Evolutionary conservation across 2,113 vertebrate species (phyloP).

Genomic region (Clupea harengus): DNA sequence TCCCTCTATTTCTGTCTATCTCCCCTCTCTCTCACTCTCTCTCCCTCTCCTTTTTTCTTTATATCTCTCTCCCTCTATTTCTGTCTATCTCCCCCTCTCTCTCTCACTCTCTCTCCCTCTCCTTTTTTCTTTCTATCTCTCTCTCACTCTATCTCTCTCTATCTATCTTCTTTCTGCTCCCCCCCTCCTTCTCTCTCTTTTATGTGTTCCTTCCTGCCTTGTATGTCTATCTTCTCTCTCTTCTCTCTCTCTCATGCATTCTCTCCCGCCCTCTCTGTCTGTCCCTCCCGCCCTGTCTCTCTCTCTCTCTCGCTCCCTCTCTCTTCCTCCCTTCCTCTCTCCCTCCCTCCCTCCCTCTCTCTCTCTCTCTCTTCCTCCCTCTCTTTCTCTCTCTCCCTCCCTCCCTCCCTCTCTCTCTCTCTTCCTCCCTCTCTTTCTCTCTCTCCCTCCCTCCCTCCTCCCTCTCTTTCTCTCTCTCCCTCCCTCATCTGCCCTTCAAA

Average conservation of each 20-base stretch:
- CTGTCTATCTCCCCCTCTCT: background rate
- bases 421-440: background rate
- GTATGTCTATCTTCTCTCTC: background rate
- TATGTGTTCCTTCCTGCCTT: conserved; percentile 42
- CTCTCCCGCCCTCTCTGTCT: background rate
- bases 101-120: conserved; percentile 56
- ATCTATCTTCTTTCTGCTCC: background rate
- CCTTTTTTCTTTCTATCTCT: conserved; percentile 67
- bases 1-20: too few relatives aligned
- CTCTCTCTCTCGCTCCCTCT: background rate
- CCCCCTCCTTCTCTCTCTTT: conserved; percentile 39
- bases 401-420: background rate
- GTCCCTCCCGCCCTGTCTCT: conserved; percentile 35
- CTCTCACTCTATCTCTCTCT: conserved; percentile 33
- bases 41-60: too few relatives aligned
- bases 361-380: background rate
- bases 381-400: background rate
- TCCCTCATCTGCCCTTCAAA: conserved; percentile 63
- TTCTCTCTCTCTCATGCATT: background rate
- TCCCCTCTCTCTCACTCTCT: too few relatives aligned
- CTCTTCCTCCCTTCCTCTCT: background rate
- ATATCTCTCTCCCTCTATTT: background rate
- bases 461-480: background rate
- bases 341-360: background rate
- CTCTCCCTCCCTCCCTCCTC: background rate